Evolutionary conservation across 1,140 invertebrate species (phyloP), one percentile per base, ranked within the genome.

Genomic region (Pseudomyrmex concolor): DNA sequence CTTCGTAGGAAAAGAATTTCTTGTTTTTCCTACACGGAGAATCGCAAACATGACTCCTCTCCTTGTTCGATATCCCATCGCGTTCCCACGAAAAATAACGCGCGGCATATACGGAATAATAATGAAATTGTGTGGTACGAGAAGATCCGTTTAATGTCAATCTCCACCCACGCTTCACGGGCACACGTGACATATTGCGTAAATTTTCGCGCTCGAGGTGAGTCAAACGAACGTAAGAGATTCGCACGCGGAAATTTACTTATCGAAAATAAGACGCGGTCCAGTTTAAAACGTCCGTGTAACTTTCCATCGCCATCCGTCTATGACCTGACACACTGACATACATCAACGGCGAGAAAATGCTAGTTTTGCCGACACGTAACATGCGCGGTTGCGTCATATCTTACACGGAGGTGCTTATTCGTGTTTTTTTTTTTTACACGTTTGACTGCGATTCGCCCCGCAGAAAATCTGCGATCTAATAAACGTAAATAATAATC

Each of bases 61-160:
- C 34, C 70, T 12, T 19, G 10, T 17, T 48, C 54, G 63, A 34
- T 34, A 55, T 68, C 13, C 15, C 25, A 25, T 9, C 7, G 64
- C 19, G 54, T 80, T 80, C 64, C 76, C 76, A 80, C 54, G 76
- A 80, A 80, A 78, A 80, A 70, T 59, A 43, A 13, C 50, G 15
- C 10, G 34, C 45, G 60, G 63, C 51, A 45, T 68, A n/a, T 34
- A 34, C 34, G 34, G 15, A 80, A 70, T 70, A 57, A 57, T 64
- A 48, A 80, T 25, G 34, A 22, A 19, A 78, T n/a, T 59, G 19
- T 70, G 45, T n/a, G 45, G 45, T 12, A 17, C 73, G 22, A 60
- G 57, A 73, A 51, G 63, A 19, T 62, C 25, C 13, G 68, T 7
- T 82, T 70, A 70, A 70, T 78, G 64, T 78, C 64, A 68, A 25